Conservation (phyloP, 2,888 invertebrate genomes). For the Listrodromus nycthemerus region DNA sequence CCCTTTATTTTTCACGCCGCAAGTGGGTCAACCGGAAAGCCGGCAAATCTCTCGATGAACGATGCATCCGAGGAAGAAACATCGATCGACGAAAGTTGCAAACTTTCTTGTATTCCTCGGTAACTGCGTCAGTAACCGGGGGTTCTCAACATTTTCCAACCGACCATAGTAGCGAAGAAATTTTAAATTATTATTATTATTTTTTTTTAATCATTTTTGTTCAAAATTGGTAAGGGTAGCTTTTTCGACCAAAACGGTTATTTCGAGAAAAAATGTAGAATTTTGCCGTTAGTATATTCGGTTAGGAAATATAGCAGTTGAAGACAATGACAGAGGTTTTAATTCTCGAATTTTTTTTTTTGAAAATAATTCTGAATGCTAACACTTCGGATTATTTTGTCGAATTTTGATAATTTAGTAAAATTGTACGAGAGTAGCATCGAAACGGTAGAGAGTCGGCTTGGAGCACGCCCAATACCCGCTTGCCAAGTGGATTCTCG, state of each 20-base stretch:
- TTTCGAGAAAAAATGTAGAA: no score
- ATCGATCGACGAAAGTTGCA: slow-evolving; percentile 23
- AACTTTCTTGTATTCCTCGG: not conserved
- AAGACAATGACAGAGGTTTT: no score
- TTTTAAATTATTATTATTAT: no score
- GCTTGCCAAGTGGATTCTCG: not conserved
- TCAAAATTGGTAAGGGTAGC: no score
- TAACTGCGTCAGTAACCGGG: not conserved
- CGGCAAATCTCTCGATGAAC: not conserved
- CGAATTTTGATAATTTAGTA: not conserved
- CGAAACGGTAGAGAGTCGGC: not conserved
- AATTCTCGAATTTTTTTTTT: not conserved
- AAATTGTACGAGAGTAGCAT: not conserved
- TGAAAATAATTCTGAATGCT: not conserved
- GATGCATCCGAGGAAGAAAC: not conserved
- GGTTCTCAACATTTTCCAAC: no score
- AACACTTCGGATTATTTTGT: not conserved
- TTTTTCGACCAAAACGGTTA: no score
- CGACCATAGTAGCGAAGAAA: no score
- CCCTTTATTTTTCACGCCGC: slow-evolving; percentile 6
- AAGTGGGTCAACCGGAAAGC: not conserved
- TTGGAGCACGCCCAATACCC: not conserved
- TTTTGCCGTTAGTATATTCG: no score
- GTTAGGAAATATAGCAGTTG: no score
- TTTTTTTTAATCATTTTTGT: no score